Base-by-base conservation (phyloP, 2,113 vertebrate species). In the Okapia johnstoni region DNA sequence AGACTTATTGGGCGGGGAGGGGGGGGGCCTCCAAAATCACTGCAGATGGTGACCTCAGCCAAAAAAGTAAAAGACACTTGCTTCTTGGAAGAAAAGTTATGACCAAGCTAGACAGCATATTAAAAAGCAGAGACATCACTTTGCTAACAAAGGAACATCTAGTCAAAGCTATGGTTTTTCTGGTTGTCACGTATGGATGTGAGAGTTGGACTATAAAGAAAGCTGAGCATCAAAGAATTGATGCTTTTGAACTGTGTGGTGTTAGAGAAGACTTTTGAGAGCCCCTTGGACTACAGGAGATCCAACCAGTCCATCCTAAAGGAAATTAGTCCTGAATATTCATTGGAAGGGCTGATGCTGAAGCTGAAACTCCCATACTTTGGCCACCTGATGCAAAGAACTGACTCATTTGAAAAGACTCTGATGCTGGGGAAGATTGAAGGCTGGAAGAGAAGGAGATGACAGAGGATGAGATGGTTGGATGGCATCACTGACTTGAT, bases 141-240 rank as follows among this genome's bases (percentile, higher is more conserved):
- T 66, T 66, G 63, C 63, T 33, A 66, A n/a, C 33, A 66, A 36
- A 66, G 6, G 33, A 36, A 7, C 2, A 0, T 66, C 63, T 66
- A 66, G 17, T 36, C 33, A 66, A 66, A 19, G 33, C 33, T 17
- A 36, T 36, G 17, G 16, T 66, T 66, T 66, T 66, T 36, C 63
- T 16, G 17, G 33, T 36, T 0, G 33, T 36, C 63, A 36, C 17
- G 8, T 66, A 66, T 66, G 16, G 4, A 19, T 66, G 17, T 36
- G 33, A 66, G 33, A 21, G 33, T 21, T 66, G 33, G 33, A n/a
- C 63, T n/a, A 36, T 66, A 36, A 66, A 66, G 63, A 66, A 66
- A 36, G 17, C 33, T 19, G 0, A 66, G 63, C 2, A 1, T 4
- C 0, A 1, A 66, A 66, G 16, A 66, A 66, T 1, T 66, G 33